These are phyloP conservation scores for Watsonalla binaria DNA, from an alignment of 2,888 invertebrate genomes.

Conservation along the genomic window DNA sequence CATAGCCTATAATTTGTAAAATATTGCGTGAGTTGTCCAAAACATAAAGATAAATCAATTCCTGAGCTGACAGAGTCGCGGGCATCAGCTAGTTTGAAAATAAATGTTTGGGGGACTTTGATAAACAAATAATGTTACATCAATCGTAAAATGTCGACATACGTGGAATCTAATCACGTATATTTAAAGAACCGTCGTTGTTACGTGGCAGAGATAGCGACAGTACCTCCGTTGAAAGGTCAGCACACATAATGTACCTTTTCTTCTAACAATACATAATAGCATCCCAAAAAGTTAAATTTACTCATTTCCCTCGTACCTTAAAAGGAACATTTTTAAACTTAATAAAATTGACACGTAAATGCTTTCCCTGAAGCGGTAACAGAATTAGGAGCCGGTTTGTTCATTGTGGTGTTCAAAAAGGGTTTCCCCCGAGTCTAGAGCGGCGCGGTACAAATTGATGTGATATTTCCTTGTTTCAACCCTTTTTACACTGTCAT, in stretches of 20 bases:
- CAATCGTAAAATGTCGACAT: no score
- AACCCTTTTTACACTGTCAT: not conserved
- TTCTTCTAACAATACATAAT: slow-evolving; percentile 6
- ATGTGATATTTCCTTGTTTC: not conserved
- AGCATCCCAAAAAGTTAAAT: not conserved
- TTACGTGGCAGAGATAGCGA: no score
- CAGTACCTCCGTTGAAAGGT: slow-evolving; percentile 36
- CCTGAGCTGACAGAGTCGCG: no score
- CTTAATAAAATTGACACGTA: not conserved
- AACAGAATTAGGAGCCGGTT: not conserved
- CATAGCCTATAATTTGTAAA: no score
- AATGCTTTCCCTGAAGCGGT: not conserved
- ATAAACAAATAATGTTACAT: no score
- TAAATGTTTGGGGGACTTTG: no score
- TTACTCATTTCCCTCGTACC: not conserved
- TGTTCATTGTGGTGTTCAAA: not conserved
- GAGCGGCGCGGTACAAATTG: not conserved
- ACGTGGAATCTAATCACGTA: no score
- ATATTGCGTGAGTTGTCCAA: no score
- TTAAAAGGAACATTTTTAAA: not conserved
- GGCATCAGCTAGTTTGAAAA: no score
- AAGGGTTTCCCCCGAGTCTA: not conserved
- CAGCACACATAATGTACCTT: slow-evolving; percentile 35
- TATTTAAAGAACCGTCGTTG: no score
- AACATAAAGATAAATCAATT: no score